Evolutionary conservation across 2,888 invertebrate species (phyloP).

Genomic region (Psococerastis gibbosa): DNA sequence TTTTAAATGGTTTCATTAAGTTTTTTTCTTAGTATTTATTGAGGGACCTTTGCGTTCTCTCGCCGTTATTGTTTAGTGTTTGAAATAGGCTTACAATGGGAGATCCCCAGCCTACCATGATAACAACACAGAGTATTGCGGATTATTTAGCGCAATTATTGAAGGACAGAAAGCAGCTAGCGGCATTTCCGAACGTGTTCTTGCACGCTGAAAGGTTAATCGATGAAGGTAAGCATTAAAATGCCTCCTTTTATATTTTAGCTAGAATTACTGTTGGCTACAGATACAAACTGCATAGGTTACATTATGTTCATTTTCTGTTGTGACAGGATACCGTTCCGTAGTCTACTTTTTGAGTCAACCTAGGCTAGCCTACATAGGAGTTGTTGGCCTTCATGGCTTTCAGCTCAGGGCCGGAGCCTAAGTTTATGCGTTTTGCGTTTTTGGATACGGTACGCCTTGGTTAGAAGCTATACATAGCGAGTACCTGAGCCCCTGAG

Average conservation of each 20-base stretch:
- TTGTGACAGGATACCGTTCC: too few species aligned
- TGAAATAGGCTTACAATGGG: constrained; percentile 1
- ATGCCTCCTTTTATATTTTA: too few species aligned
- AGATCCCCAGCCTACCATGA: background rate
- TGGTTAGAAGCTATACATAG: background rate
- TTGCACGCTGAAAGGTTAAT: constrained; percentile 96
- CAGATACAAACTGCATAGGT: too few species aligned
- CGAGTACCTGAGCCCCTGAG: too few species aligned
- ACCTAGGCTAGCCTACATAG: too few species aligned
- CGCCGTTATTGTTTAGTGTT: background rate
- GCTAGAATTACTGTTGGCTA: too few species aligned
- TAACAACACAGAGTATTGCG: constrained; percentile 89
- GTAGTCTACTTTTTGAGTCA: too few species aligned
- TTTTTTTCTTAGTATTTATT: background rate
- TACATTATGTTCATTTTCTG: too few species aligned
- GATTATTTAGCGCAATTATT: constrained; percentile 99
- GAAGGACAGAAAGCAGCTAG: constrained; percentile 99
- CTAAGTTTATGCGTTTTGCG: too few species aligned
- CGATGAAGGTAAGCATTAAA: constrained; percentile 79
- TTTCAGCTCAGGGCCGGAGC: too few species aligned
- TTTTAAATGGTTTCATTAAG: background rate
- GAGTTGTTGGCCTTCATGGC: too few species aligned
- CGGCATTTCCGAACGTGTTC: constrained; percentile 98
- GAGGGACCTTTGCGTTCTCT: too few species aligned
- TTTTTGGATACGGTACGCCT: background rate